Base-by-base conservation (phyloP, 2,113 vertebrate species). In the Neogobius melanostomus region DNA sequence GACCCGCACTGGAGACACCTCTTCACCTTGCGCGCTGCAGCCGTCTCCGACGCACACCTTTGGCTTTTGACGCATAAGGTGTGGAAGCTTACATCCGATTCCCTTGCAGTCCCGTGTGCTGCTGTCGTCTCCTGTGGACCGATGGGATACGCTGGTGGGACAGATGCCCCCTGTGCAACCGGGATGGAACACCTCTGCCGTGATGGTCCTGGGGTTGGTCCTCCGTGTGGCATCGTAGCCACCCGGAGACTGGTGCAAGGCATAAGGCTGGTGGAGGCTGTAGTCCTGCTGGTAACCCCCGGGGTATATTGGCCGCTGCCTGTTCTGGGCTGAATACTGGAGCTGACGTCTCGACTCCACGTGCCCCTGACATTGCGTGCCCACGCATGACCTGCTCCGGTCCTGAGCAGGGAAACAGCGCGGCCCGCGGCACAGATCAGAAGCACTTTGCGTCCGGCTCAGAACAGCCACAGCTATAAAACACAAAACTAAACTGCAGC, bases 41-140 rank as follows among this genome's bases (percentile, higher is more conserved):
- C 86, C 82, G 10, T 90, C 92, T 11, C 90, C 92, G n/a, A 77
- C 53, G 44, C 93, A 93, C 7, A 80, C 14, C 1, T 90, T 89
- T 47, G 88, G 77, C 68, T 89, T 93, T 36, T 91, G 86, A 7
- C 90, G 91, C 75, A 91, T 88, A 50, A 87, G 70, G 5, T 76
- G 69, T 0, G 91, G 92, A 44, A 93, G 81, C 72, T 90, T 91
- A 69, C 95, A 95, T 49, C 90, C 93, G 8, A 92, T 86, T 0
- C 94, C 93, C 69, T 88, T 92, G 80, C 93, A 93, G 8, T 91
- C 92, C 28, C 82, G 81, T 3, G 78, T 1, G n/a, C 69, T 53
- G 5, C 67, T 17, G 10, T 83, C 73, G 42, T 89, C 88, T 36
- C 7, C 67, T 8, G 78, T 71, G 2, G 67, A 71, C 8, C 63